Conservation (phyloP, 2,113 vertebrate genomes). For the Rhinogobius similis region DNA sequence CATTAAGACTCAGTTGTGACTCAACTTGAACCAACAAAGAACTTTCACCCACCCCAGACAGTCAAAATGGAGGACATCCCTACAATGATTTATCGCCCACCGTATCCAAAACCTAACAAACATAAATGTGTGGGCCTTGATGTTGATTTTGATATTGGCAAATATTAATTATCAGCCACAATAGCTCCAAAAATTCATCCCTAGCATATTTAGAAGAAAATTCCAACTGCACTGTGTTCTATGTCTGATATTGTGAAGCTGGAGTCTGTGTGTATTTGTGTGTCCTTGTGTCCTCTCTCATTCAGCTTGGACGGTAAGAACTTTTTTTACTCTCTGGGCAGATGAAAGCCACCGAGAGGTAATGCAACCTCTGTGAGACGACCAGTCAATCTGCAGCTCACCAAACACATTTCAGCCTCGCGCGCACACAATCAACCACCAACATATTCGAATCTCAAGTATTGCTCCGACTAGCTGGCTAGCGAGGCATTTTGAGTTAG, state of each 20-base stretch:
- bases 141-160: too few relatives aligned
- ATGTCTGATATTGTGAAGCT: neutral
- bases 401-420: constrained; percentile 67
- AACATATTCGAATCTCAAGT: constrained; percentile 64
- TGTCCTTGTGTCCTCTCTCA: constrained; percentile 18
- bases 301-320: constrained; percentile 39
- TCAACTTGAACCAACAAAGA: too few relatives aligned
- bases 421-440: constrained; percentile 1
- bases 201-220: neutral
- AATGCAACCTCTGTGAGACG: constrained; percentile 75
- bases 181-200: too few relatives aligned
- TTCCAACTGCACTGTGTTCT: neutral
- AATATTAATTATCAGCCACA: too few relatives aligned
- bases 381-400: constrained; percentile 74
- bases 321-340: constrained; percentile 54
- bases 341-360: constrained; percentile 76
- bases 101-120: too few relatives aligned
- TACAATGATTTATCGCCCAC: too few relatives aligned
- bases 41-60: too few relatives aligned
- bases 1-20: too few relatives aligned
- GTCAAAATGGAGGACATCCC: too few relatives aligned
- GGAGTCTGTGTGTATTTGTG: constrained; percentile 26
- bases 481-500: constrained; percentile 64
- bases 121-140: too few relatives aligned
- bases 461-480: constrained; percentile 52